phyloP scores from a whole-genome alignment of 2,113 vertebrate species.

The Pterophyllum scalare region DNA sequence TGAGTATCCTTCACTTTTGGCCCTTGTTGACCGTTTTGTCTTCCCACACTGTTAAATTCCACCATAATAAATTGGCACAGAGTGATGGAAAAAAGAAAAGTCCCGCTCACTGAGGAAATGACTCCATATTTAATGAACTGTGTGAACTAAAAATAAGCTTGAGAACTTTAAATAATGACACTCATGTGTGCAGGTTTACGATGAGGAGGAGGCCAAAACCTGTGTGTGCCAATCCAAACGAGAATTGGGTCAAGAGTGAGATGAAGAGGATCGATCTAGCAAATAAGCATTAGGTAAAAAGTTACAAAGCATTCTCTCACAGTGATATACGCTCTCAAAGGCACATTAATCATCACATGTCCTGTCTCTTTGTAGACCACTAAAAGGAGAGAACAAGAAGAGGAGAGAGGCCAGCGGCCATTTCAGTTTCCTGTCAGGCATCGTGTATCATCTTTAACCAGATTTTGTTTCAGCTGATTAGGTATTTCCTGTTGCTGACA shows the following conservation, averaged over 20 bases:
- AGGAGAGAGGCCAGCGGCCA: conserved; percentile 8
- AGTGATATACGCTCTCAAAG: background rate
- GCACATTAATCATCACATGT: background rate
- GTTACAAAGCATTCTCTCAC: background rate
- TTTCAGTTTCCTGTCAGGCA: conserved; percentile 3
- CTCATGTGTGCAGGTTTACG: conserved; percentile 42
- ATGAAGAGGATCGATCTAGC: fast-evolving
- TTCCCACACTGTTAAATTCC: background rate
- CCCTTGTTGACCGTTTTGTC: background rate
- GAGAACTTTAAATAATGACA: background rate
- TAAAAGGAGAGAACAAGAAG: background rate
- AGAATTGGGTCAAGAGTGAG: background rate
- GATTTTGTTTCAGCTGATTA: conserved; percentile 27
- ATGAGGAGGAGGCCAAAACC: conserved; percentile 9
- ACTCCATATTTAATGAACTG: background rate
- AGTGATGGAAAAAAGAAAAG: conserved; percentile 6
- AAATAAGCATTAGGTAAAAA: background rate
- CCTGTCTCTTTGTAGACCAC: conserved; percentile 22
- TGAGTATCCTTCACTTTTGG: conserved; percentile 60
- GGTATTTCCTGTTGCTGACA: conserved; percentile 48
- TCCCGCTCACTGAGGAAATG: background rate
- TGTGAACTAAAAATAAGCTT: background rate
- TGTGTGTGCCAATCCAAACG: conserved; percentile 55
- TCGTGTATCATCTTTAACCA: conserved; percentile 23
- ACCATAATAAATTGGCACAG: background rate